Evolutionary conservation across 2,113 vertebrate species (phyloP).

Genomic region (Xyliphius kryptos): DNA sequence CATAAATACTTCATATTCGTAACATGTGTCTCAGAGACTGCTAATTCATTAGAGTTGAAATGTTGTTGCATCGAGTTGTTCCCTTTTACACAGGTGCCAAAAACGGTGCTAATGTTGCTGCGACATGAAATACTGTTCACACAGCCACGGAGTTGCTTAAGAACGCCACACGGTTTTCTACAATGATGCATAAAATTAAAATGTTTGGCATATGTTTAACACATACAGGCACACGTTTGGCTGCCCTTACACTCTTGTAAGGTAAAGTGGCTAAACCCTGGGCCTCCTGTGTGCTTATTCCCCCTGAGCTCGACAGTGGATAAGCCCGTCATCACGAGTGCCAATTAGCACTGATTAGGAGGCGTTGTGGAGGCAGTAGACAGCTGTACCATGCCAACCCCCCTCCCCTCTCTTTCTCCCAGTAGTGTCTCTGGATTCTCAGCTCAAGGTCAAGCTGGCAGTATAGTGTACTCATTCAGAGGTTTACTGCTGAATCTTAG

Average conservation of each 20-base stretch:
- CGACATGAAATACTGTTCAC: too few species aligned
- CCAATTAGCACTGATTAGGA: conserved; percentile 60
- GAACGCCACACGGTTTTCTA: background rate
- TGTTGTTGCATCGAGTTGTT: too few species aligned
- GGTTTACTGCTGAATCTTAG: too few species aligned
- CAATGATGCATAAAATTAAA: conserved; percentile 1
- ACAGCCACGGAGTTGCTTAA: background rate
- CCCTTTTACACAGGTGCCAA: too few species aligned
- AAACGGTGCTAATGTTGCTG: too few species aligned
- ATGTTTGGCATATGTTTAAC: conserved; percentile 15
- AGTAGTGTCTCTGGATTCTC: conserved; percentile 49
- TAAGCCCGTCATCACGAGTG: conserved; percentile 49
- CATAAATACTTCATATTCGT: too few species aligned
- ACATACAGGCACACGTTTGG: conserved; percentile 7
- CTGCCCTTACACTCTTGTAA: background rate
- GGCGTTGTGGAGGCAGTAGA: conserved; percentile 36
- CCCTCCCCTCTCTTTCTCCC: background rate
- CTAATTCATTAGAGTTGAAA: too few species aligned
- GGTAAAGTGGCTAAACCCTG: conserved; percentile 26
- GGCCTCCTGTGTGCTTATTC: conserved; percentile 18
- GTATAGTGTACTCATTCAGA: too few species aligned
- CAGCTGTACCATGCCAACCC: conserved; percentile 42
- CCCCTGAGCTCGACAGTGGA: conserved; percentile 37
- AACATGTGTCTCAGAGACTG: too few species aligned
- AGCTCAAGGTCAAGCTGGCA: conserved; percentile 57